Evolutionary conservation across 2,888 invertebrate genomes (phyloP), one percentile per base, ranked within the genome.

Genomic region (Lucinisca nassula): DNA sequence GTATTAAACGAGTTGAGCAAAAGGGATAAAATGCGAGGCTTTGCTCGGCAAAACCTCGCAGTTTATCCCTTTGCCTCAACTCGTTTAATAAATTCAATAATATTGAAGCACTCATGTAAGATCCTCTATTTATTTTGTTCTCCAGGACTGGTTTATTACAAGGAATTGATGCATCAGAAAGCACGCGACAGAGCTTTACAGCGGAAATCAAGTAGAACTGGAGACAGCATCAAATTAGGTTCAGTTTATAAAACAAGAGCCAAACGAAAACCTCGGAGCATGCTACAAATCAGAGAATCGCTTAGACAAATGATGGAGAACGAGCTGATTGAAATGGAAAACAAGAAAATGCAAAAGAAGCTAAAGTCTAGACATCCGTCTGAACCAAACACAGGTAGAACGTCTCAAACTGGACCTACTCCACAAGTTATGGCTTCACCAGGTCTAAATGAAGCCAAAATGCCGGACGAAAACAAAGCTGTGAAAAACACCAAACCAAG

Each of bases 111-210:
- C n/a, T n/a, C n/a, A n/a, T n/a, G n/a, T n/a, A n/a, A n/a, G n/a
- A n/a, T n/a, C n/a, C n/a, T n/a, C n/a, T n/a, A n/a, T n/a, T n/a
- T n/a, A n/a, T n/a, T n/a, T n/a, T n/a, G n/a, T 67, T 35, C 93
- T 12, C 89, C 93, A 24, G 95, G 95, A 0, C 90, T 93, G 0
- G 91, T 95, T 21, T 95, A 95, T 82, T 95, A 93, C 76, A 94
- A 94, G 21, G 93, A 95, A 40, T 87, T 94, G 27, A 95, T 95
- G 95, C 91, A 93, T 49, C 94, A 95, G 79, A 95, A 94, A 84
- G 94, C 95, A 10, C 88, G 92, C 77, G 86, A 90, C 21, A 79
- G 95, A 10, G 93, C 92, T 67, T 82, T 88, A 30, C 88, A 88
- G 51, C 75, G 88, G 21, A 49, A 40, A 30, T 10, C 24, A 14